Evolutionary conservation across 2,888 invertebrate genomes (phyloP), one percentile per base, ranked within the genome.

Genomic region (Perizoma affinitatum): DNA sequence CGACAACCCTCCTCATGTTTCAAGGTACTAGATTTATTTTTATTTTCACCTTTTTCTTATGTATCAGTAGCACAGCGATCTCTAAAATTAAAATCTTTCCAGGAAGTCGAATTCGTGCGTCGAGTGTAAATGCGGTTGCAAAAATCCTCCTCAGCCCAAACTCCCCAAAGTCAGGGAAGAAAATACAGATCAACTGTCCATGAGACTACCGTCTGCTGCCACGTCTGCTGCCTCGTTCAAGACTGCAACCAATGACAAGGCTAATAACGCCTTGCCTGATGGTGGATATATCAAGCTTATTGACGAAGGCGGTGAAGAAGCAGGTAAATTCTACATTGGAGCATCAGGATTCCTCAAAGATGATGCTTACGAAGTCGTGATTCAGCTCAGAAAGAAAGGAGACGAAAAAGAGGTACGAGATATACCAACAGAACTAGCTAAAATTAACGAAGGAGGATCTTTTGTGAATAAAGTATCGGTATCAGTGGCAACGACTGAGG

Each of bases 281-380:
- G 73, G 70, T 44, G 83, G 81, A 11, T 83, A 73, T 63, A 74
- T 90, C 40, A 87, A 87, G 67, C 67, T 90, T 6, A 55, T 87
- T 5, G 83, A 86, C 40, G 80, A 86, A 42, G 75, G 68, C 4
- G 84, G 80, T 2, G 76, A 83, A 44, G 88, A 86, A 53, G 70
- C 85, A 6, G 87, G 85, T 2, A 88, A 90, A 67, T 87, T 92
- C 66, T 90, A 85, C 56, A 83, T 92, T 10, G 90, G 89, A 10
- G 82, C 90, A 33, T 82, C 86, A 5, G 88, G 86, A 4, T 79
- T 87, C 11, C 73, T 91, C 6, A 86, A 85, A 72, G 79, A 89
- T 64, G 82, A 89, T 53, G 85, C 81, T 11, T 92, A 90, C 65
- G 92, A 92, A 84, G 88, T 92, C 8, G 74, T 91, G 6, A 89